Percentiles rank a stretch among this genome's conserved stretches.
phyloP scores from a whole-genome alignment of 2,888 invertebrate species.

The Synergus japonicus region DNA sequence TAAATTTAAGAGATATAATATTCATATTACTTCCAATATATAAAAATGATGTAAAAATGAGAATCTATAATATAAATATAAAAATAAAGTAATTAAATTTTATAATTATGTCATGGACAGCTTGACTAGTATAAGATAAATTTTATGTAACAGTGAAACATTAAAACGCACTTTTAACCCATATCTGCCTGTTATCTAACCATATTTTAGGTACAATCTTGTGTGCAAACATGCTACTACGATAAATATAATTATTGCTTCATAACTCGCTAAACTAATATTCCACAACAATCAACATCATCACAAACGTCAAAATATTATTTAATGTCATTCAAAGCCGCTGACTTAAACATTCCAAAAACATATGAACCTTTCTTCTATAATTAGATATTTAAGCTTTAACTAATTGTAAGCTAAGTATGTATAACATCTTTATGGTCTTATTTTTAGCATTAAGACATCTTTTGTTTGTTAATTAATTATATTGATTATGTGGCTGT shows the following conservation, averaged over 20 bases:
- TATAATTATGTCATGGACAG: not conserved
- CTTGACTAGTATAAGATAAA: not conserved
- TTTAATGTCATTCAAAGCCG: not conserved
- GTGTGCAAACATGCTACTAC: not conserved
- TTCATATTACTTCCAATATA: not conserved
- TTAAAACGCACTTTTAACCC: not conserved
- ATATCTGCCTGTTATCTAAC: conserved; percentile 4
- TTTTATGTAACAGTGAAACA: not conserved
- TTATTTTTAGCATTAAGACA: too few species aligned
- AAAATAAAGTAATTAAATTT: not conserved
- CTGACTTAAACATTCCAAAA: too few species aligned
- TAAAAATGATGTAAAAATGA: not conserved
- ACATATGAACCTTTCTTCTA: too few species aligned
- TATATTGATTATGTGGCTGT: not conserved
- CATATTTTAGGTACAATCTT: not conserved
- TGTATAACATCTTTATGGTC: too few species aligned
- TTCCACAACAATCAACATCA: not conserved
- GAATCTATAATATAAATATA: not conserved
- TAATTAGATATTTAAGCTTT: too few species aligned
- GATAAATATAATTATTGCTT: not conserved
- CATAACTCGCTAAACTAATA: not conserved
- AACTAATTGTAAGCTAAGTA: too few species aligned
- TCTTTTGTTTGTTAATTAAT: conserved; percentile 21
- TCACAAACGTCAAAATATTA: not conserved
- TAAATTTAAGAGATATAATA: too few species aligned